phyloP scores from a whole-genome alignment of 2,797 vertebrate genomes.

The Acrossocheilus fasciatus region DNA sequence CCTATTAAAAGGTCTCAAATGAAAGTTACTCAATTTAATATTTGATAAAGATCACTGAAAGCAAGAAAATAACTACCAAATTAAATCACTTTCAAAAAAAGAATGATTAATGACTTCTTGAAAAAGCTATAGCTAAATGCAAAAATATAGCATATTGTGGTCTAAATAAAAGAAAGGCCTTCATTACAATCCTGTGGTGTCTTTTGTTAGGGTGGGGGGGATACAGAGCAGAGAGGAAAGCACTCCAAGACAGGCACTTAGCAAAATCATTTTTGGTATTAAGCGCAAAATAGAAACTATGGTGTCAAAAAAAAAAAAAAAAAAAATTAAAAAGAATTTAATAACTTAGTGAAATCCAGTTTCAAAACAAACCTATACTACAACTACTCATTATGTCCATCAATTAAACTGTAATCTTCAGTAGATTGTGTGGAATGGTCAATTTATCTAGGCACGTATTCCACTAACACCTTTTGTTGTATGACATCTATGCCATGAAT shows the following conservation, averaged over 20 bases:
- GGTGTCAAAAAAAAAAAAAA: conserved; percentile 47
- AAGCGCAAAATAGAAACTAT: conserved; percentile 60
- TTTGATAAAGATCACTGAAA: conserved; percentile 37
- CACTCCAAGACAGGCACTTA: conserved; percentile 78
- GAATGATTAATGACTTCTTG: background rate
- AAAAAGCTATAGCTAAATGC: conserved; percentile 61
- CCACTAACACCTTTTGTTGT: conserved; percentile 23
- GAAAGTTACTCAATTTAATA: conserved; percentile 36
- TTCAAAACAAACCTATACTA: conserved; percentile 51
- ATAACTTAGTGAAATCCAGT: conserved; percentile 57
- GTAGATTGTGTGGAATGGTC: conserved; percentile 39
- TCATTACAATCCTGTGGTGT: conserved; percentile 69
- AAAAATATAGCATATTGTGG: conserved; percentile 58
- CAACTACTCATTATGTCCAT: conserved; percentile 16
- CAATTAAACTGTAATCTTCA: conserved; percentile 25
- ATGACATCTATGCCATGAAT: conserved; percentile 21
- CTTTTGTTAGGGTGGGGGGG: background rate
- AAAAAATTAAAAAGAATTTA: conserved; percentile 45
- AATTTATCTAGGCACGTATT: conserved; percentile 22
- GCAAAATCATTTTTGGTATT: conserved; percentile 68
- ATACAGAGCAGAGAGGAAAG: conserved; percentile 53
- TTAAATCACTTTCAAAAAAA: conserved; percentile 42
- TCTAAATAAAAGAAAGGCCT: conserved; percentile 60
- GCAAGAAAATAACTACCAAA: conserved; percentile 13
- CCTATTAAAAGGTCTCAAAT: conserved; percentile 47